Base-by-base conservation (phyloP, 2,113 vertebrate genomes). In the Podarcis cretensis region DNA sequence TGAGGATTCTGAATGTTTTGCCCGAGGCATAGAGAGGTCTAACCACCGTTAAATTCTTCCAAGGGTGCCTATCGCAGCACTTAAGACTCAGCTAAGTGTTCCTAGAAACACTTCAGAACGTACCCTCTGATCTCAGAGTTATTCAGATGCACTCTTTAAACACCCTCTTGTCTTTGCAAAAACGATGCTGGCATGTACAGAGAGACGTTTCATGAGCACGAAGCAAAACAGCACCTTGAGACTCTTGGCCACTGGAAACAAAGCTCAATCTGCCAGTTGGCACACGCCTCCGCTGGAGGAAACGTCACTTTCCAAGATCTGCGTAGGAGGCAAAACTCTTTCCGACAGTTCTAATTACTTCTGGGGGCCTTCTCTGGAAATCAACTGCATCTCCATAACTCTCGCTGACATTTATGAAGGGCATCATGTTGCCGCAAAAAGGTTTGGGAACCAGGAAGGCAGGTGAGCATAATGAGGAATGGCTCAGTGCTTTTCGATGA, bases 271-370 rank as follows among this genome's bases (percentile, higher is more conserved):
- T 0, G 13, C 35, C 0, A 0, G n/a, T 20, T 89, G 57, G 21
- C 18, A 21, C 80, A 35, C 32, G 57, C 65, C 35, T 54, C 63
- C 75, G 79, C 27, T 87, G 0, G 0, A 77, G 84, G 90, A 93
- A 1, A 80, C 89, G 89, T 90, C 90, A 75, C 48, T 88, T 32
- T 71, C 2, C 89, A 79, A 40, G 68, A 92, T 81, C 13, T 0
- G 0, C 86, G 30, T 37, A 1, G 1, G 1, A 82, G 89, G 80
- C 84, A 94, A 54, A 94, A 95, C 85, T 81, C 59, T 69, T 93
- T 30, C 84, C 92, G 95, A 89, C 94, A 95, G 89, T 59, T 92
- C 84, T 93, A 90, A 93, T 95, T 94, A 90, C 92, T 92, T 90
- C 71, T 81, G 27, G 48, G 35, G 23, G 16, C 6, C 40, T 13